Evolutionary conservation across 2,888 invertebrate genomes (phyloP), one percentile per base, ranked within the genome.

Genomic region (Pristionchus maxplancki): DNA sequence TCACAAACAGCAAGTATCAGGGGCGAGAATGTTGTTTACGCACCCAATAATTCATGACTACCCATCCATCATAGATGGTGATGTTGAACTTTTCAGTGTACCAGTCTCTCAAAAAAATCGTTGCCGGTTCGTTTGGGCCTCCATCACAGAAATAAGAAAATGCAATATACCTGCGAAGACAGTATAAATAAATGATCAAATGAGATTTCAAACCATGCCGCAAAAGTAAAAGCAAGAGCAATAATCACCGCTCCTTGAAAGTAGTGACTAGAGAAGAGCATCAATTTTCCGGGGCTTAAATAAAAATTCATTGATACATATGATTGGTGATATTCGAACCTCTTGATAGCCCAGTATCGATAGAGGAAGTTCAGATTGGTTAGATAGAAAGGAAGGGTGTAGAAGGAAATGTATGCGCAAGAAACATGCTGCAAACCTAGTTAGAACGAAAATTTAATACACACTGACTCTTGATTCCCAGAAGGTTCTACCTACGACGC

Each of bases 271-370:
- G 34, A 71, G 71, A 37, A 71, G 17, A 71, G 37, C 4, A 13
- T 11, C 13, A 71, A 15, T 0, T 37, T 34, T 37, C 20, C 17
- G 1, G 71, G 71, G 17, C 71, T 71, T 34, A 71, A 71, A 6
- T n/a, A n/a, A n/a, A n/a, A 2, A 13, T 11, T 13, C 11, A 15
- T 50, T 4, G 11, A 11, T 15, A n/a, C n/a, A n/a, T 9, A 48
- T 6, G 13, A 11, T 11, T 48, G 13, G 44, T 9, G 44, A n/a
- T 9, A 48, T 6, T 9, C 6, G 13, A 11, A 74, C 78, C 44
- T 44, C 20, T 78, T 40, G 44, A 78, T 78, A 0, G 78, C 44
- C 78, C 78, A 78, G 78, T 78, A 78, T 44, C 44, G 78, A 78
- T 78, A 78, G 40, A 78, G 78, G 11, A 44, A 78, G n/a, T 78